phyloP scores from a whole-genome alignment of 2,113 vertebrate genomes.

The Amphiprion percula region DNA sequence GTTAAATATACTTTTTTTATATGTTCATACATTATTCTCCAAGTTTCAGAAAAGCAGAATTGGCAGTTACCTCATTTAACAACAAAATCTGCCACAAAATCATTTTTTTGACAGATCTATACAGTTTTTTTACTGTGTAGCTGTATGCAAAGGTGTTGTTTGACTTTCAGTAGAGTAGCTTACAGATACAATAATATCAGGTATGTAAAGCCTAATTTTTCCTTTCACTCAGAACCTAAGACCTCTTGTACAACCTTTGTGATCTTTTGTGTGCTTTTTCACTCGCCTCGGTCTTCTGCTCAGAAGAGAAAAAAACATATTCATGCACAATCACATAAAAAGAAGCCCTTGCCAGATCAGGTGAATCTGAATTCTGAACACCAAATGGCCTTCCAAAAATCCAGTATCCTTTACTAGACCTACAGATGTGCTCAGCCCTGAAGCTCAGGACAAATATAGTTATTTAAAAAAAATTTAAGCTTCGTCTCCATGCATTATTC shows the following conservation, averaged over 20 bases:
- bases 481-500: slow-evolving; percentile 41
- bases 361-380: slow-evolving; percentile 54
- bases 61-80: too few species aligned
- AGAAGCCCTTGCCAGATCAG: slow-evolving; percentile 50
- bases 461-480: slow-evolving; percentile 52
- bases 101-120: too few species aligned
- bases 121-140: too few species aligned
- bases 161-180: too few species aligned
- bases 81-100: too few species aligned
- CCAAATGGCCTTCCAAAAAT: slow-evolving; percentile 15
- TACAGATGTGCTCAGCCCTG: slow-evolving; percentile 10
- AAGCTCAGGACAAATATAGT: slow-evolving; percentile 40
- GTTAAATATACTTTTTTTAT: too few species aligned
- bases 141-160: too few species aligned
- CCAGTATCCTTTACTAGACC: slow-evolving; percentile 34
- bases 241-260: neutral
- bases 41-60: too few species aligned
- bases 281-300: neutral
- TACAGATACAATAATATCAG: too few species aligned
- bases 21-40: too few species aligned
- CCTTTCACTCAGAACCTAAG: neutral
- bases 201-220: neutral
- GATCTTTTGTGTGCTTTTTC: neutral
- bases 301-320: slow-evolving; percentile 8
- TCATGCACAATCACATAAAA: slow-evolving; percentile 40